Conservation (phyloP, 2,888 invertebrate genomes). For the Drosophila sordidapex region DNA sequence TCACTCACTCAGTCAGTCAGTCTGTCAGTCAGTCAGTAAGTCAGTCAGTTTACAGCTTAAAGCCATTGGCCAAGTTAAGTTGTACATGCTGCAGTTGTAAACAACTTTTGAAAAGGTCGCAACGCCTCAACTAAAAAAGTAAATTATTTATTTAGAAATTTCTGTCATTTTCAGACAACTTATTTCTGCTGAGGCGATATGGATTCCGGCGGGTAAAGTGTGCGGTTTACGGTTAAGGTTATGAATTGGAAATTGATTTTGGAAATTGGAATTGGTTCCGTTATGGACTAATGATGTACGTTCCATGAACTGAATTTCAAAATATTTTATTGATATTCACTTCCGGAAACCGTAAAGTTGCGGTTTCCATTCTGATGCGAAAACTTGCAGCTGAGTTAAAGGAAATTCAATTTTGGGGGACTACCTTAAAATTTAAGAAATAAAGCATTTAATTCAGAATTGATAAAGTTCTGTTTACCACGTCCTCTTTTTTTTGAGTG, state of each 20-base stretch:
- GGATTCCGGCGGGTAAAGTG: neutral
- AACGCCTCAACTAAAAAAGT: neutral
- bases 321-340: neutral
- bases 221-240: neutral
- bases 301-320: neutral
- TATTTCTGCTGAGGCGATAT: neutral
- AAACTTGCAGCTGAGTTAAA: neutral
- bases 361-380: neutral
- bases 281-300: neutral
- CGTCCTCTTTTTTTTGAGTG: neutral
- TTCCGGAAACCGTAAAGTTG: neutral
- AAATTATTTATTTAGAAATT: neutral
- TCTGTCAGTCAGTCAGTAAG: constrained; percentile 31
- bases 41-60: constrained; percentile 9
- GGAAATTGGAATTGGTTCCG: neutral
- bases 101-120: constrained; percentile 1
- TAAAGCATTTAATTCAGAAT: neutral
- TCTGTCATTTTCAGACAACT: neutral
- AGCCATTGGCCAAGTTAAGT: constrained; percentile 24
- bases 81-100: neutral
- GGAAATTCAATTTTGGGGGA: neutral
- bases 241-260: neutral
- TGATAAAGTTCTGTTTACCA: neutral
- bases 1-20: constrained; percentile 29
- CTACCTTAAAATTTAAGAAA: neutral